Evolutionary conservation across 2,888 invertebrate genomes (phyloP), one percentile per base, ranked within the genome.

Genomic region (Lottia gigantea): DNA sequence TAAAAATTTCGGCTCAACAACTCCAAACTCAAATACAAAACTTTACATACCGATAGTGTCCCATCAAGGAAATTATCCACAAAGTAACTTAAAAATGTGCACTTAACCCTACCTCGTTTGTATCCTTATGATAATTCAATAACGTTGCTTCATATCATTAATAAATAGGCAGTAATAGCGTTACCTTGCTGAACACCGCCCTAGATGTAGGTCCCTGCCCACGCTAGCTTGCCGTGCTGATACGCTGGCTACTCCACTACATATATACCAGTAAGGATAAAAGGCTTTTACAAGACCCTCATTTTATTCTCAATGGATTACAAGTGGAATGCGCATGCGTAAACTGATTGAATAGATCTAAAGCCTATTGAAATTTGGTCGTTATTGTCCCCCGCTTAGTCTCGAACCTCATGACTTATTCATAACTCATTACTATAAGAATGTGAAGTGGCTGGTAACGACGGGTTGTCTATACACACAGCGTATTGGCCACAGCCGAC

Each of bases 311-410:
- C 55, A 55, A 76, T 76, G 76, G 74, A 74, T 76, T 73, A 72
- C 65, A 64, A 73, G 63, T 67, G 66, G 64, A 62, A 46, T 19
- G 68, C 76, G 76, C 76, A 76, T 76, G 76, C 76, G 76, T 55
- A 12, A 55, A 15, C 12, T 55, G 55, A 55, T 55, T 55, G 55
- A 55, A 55, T 55, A 55, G 55, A 55, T 19, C 19, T 55, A 55
- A 55, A 55, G 55, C 55, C 40, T 55, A 55, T 55, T 55, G 55
- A 55, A 19, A 55, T 55, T 23, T 55, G 19, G 55, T 55, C 55
- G 55, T 23, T 23, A 55, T 40, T 40, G 40, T 40, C 40, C 40
- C 40, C 40, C 40, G 40, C 40, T 40, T 8, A 40, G 40, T 40
- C 40, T 40, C 40, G 40, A 40, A 6, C 40, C 40, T 40, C 40